A percentile compares a stretch with the other conserved stretches of the same genome.
Evolutionary conservation across 2,888 invertebrate species (phyloP).

Genomic region (Pinctada fucata): DNA sequence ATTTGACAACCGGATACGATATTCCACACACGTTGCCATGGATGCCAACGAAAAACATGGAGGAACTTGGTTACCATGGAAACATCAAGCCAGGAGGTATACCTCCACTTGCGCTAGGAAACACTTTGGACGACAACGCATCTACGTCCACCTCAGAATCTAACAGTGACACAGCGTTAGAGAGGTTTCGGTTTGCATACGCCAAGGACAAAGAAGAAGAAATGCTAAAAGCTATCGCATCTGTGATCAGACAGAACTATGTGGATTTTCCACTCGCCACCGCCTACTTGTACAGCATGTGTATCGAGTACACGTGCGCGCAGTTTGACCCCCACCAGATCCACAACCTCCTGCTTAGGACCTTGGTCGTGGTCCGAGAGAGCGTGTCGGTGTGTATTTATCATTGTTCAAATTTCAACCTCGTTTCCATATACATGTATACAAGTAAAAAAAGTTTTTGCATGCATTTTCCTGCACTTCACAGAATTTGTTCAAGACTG

Average conservation of each 20-base stretch:
- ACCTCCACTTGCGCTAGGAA: conserved; percentile 26
- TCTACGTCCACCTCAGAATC: conserved; percentile 34
- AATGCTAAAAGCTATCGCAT: conserved; percentile 62
- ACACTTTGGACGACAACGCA: conserved; percentile 27
- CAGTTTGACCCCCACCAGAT: conserved; percentile 59
- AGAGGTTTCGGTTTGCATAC: conserved; percentile 56
- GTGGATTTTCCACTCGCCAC: conserved; percentile 58
- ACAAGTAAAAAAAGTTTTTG: neutral
- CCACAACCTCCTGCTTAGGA: conserved; percentile 56
- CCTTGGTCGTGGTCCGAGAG: conserved; percentile 57
- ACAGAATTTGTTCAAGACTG: no score
- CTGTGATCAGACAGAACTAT: conserved; percentile 55
- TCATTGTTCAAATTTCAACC: neutral
- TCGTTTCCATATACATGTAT: neutral
- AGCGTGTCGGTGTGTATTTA: conserved; percentile 61
- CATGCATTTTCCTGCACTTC: no score
- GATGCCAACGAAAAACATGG: conserved; percentile 46
- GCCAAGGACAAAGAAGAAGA: conserved; percentile 66
- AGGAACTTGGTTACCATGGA: conserved; percentile 6
- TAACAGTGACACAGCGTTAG: conserved; percentile 28
- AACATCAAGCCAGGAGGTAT: conserved; percentile 4
- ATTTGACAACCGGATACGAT: conserved; percentile 64
- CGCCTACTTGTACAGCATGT: conserved; percentile 63
- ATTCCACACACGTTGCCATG: conserved; percentile 63
- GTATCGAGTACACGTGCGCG: conserved; percentile 62